Evolutionary conservation across 2,888 invertebrate genomes (phyloP).

Genomic region (Stenichneumon culpator): DNA sequence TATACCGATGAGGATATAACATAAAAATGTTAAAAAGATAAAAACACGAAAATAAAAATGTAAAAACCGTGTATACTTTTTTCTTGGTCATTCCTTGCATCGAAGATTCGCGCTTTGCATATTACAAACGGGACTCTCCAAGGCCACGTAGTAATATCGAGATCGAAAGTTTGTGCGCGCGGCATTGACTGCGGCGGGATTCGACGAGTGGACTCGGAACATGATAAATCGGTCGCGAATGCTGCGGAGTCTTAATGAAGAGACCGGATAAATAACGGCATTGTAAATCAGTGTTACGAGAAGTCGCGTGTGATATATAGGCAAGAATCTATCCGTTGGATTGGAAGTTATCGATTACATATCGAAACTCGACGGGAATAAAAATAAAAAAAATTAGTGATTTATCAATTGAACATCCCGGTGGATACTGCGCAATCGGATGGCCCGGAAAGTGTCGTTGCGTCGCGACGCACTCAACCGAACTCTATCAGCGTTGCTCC

Average conservation of each 20-base stretch:
- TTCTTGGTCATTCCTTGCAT: not conserved
- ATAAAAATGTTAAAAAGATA: constrained; percentile 30
- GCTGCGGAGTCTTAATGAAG: not conserved
- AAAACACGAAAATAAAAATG: constrained; percentile 20
- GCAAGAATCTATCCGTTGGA: not conserved
- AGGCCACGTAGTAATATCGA: not conserved
- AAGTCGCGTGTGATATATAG: not conserved
- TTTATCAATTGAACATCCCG: not conserved
- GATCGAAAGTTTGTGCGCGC: not conserved
- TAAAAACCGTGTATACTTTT: constrained; percentile 11
- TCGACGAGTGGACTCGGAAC: not conserved
- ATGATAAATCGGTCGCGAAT: constrained; percentile 2
- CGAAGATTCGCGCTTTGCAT: constrained; percentile 32
- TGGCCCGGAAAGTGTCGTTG: not conserved
- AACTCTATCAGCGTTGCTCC: constrained; percentile 22
- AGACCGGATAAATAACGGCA: not conserved
- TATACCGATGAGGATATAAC: not conserved
- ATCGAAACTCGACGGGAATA: constrained; percentile 8
- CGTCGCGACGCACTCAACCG: constrained; percentile 3
- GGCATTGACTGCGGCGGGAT: not conserved
- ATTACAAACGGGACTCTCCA: constrained; percentile 4
- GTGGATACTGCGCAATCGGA: constrained; percentile 20
- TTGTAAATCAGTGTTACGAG: not conserved
- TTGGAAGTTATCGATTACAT: constrained; percentile 14
- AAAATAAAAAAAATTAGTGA: no score